phyloP scores from a whole-genome alignment of 2,113 vertebrate genomes.

The Tragelaphus strepsiceros region DNA sequence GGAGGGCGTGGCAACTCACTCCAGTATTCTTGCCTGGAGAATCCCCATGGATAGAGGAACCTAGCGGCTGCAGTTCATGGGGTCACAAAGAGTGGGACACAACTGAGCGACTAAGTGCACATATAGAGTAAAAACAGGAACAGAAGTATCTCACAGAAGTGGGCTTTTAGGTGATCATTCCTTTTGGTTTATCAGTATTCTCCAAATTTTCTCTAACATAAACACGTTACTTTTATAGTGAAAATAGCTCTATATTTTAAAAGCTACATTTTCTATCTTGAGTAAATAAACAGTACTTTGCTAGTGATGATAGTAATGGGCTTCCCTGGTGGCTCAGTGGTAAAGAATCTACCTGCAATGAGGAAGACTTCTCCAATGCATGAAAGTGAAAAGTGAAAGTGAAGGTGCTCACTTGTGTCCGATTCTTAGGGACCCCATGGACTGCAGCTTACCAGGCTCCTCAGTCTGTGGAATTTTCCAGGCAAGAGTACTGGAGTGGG shows the following conservation, averaged over 20 bases:
- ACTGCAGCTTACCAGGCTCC: background rate
- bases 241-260: background rate
- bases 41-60: background rate
- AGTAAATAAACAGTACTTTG: background rate
- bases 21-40: background rate
- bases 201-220: background rate
- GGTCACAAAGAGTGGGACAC: background rate
- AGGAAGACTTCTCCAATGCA: background rate
- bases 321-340: background rate
- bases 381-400: too few species aligned
- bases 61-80: background rate
- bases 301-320: background rate
- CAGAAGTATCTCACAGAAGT: background rate
- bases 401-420: background rate
- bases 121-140: background rate
- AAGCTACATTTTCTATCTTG: background rate
- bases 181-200: background rate
- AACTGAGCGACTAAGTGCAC: background rate
- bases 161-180: background rate
- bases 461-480: background rate
- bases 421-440: background rate
- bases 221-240: background rate
- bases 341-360: background rate
- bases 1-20: background rate
- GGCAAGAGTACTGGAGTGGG: background rate